Conservation (phyloP, 2,888 invertebrate genomes). For the Hydrotaea diabolus region DNA sequence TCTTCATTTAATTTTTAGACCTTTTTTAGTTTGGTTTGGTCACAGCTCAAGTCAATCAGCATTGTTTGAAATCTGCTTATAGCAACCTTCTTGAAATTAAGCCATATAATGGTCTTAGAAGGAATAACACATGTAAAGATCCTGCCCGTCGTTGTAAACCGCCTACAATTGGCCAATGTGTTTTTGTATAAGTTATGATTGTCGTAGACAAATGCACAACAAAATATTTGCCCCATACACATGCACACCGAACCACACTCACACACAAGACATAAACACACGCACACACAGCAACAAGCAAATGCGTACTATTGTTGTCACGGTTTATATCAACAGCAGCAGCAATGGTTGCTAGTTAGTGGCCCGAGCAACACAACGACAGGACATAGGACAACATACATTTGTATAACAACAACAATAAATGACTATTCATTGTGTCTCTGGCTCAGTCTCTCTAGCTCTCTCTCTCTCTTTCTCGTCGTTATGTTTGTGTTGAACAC, state of each 20-base stretch:
- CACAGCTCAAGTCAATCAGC: too few species aligned
- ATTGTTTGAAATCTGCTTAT: too few species aligned
- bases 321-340: conserved; percentile 48
- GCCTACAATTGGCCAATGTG: not conserved
- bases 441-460: too few species aligned
- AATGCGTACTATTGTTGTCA: conserved; percentile 59
- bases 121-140: not conserved
- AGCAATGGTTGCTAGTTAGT: not conserved
- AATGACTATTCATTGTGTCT: conserved; percentile 46
- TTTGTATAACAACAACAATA: conserved; percentile 43
- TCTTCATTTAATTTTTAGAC: too few species aligned
- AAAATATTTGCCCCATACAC: conserved; percentile 47
- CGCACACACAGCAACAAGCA: conserved; percentile 33
- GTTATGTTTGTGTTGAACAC: too few species aligned
- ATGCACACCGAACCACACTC: not conserved
- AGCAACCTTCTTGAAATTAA: too few species aligned
- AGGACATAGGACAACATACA: conserved; percentile 31
- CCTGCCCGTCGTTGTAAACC: not conserved
- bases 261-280: not conserved
- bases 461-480: not conserved
- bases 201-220: conserved; percentile 45
- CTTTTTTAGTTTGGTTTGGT: too few species aligned
- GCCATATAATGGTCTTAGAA: too few species aligned
- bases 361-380: conserved; percentile 1
- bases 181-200: conserved; percentile 51